Evolutionary conservation across 2,113 vertebrate species (phyloP).

Genomic region (Gallinago undulata): DNA sequence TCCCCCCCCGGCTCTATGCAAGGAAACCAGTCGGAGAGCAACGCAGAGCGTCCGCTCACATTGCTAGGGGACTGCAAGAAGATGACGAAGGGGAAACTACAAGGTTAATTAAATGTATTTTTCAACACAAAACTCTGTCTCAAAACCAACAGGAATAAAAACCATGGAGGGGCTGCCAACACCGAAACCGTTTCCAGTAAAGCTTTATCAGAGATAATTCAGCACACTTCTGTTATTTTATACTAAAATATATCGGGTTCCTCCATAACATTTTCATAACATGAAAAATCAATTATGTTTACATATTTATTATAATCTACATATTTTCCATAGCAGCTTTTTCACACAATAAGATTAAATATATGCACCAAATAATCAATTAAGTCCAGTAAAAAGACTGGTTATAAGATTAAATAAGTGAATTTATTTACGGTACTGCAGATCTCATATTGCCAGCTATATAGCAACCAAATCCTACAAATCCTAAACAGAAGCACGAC

Average conservation of each 20-base stretch:
- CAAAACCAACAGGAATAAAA: constrained; percentile 28
- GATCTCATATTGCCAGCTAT: constrained; percentile 66
- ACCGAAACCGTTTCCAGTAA: constrained; percentile 20
- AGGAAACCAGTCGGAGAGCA: background rate
- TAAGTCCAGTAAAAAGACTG: constrained; percentile 69
- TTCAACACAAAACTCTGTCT: constrained; percentile 1
- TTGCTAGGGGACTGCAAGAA: background rate
- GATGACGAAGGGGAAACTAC: background rate
- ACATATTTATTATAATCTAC: constrained; percentile 43
- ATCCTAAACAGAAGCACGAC: constrained; percentile 60
- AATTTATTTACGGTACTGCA: constrained; percentile 75
- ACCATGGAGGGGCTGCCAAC: constrained; percentile 43
- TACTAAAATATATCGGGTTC: constrained; percentile 49
- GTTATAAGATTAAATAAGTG: constrained; percentile 76
- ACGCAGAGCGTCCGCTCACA: background rate
- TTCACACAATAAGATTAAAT: constrained; percentile 48
- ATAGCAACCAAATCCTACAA: constrained; percentile 67
- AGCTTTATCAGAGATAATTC: constrained; percentile 63
- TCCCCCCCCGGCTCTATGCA: background rate
- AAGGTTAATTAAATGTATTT: constrained; percentile 8
- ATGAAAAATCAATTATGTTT: constrained; percentile 20
- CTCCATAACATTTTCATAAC: background rate
- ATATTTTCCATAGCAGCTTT: constrained; percentile 51
- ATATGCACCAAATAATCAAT: constrained; percentile 62
- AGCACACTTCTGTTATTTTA: constrained; percentile 40